Evolutionary conservation across 1,140 invertebrate genomes (phyloP), one percentile per base, ranked within the genome.

Genomic region (Drosophila burlai): DNA sequence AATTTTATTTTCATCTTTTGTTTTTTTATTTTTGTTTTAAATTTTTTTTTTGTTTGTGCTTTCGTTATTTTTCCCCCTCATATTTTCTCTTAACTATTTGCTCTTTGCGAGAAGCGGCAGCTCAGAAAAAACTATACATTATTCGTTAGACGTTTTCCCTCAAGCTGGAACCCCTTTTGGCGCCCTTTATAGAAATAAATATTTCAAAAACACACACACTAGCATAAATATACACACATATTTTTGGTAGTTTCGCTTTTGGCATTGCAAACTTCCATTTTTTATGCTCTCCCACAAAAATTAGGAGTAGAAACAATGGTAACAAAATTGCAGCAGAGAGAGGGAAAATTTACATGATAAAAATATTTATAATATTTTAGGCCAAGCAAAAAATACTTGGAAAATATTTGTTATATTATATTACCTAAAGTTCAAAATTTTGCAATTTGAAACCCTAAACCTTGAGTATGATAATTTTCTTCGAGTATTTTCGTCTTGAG

Each of bases 1-100:
- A 80, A 87, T 87, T 89, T 83, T 83, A 80, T 83, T 83, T 68
- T 16, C 50, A 65, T 83, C 49, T 65, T 81, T 80, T 21, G 66
- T 50, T 57, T 58, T 58, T 49, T 38, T 9, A 24, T 66, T 80
- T 36, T 38, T 36, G 26, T 46, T 83, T 80, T 67, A 7, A 1
- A 8, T 15, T 26, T 47, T 2, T 8, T 34, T n/a, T 24, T 40
- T 34, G 26, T 38, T 46, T 43, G 18, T 31, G 38, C 2, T 24
- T 13, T 24, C 1, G 5, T 47, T 46, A 26, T 49, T 50, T 52
- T 6, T 3, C 24, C 40, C 21, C 36, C 7, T 61, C 36, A 68
- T 60, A 24, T 61, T 31, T 64, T 29, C 18, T 42, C 47, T 15
- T 57, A 79, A 83, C 76, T 83, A 83, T 83, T 83, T 85, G 74